A percentile compares a stretch with the other conserved stretches of the same genome.
These are phyloP conservation scores for Bellardia bayeri DNA, from an alignment of 2,888 invertebrate species.

Conservation along the genomic window DNA sequence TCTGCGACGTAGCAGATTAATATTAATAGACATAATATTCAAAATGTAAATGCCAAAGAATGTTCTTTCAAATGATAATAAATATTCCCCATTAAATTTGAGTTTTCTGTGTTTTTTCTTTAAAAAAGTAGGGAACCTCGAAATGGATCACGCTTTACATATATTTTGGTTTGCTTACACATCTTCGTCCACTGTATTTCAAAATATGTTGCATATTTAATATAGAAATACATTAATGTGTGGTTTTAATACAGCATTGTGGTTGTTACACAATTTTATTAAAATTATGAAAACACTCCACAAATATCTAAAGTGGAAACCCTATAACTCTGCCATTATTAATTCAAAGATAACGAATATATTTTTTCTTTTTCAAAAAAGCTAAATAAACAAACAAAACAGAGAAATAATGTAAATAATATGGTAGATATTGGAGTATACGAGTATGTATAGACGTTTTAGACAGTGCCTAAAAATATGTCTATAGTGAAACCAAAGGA, in stretches of 20 bases:
- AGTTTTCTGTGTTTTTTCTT: too few relatives aligned
- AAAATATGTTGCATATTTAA: too few relatives aligned
- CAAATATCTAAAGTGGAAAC: not conserved
- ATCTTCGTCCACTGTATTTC: too few relatives aligned
- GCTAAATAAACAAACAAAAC: not conserved
- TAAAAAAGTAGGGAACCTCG: too few relatives aligned
- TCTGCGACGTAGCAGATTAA: too few relatives aligned
- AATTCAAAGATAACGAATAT: not conserved
- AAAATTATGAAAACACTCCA: not conserved
- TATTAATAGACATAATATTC: too few relatives aligned
- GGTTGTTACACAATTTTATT: not conserved
- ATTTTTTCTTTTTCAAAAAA: not conserved
- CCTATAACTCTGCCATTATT: not conserved
- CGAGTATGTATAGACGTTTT: too few relatives aligned
- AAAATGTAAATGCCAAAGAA: too few relatives aligned
- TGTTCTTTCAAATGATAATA: too few relatives aligned
- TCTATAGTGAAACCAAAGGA: not conserved
- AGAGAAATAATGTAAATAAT: not conserved
- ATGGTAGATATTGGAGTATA: not conserved
- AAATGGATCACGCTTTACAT: too few relatives aligned
- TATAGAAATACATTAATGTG: not conserved
- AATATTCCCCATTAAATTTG: too few relatives aligned
- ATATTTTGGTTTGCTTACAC: too few relatives aligned
- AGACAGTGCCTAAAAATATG: not conserved
- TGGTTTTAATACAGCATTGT: not conserved